Evolutionary conservation across 2,113 vertebrate species (phyloP), one percentile per base, ranked within the genome.

Genomic region (Sceloporus undulatus): DNA sequence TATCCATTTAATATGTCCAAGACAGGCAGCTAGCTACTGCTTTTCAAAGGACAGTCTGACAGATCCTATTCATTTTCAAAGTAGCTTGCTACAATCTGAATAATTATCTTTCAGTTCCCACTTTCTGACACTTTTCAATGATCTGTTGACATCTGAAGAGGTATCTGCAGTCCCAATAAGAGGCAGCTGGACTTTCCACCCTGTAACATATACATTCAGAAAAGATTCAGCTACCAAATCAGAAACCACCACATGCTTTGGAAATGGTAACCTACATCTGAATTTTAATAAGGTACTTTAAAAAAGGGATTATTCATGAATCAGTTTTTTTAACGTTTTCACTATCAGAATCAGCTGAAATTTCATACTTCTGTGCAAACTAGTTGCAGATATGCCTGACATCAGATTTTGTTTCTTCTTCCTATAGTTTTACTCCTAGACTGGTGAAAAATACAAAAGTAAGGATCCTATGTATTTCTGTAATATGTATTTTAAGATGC

Each of bases 61-160:
- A 96, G 96, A 94, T 96, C 93, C 97, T 96, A 97, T 97, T 97
- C 96, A 97, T 95, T 97, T 97, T 96, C 96, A 96, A 96, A 97
- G 96, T 90, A 97, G 96, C 95, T 96, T 96, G 96, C 96, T 93
- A 94, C 59, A 94, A 91, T 95, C 89, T 89, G 96, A 94, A 96
- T 97, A 96, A 97, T 97, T 95, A 96, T 96, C 95, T 96, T 96
- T 95, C 96, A 94, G 96, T 96, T 95, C 96, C 95, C 93, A 94
- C 94, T 91, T 94, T 96, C 96, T 96, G 96, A 96, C 96, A 96
- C 95, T 94, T 95, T 90, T 95, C 96, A 97, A 95, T 95, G 96
- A 96, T 96, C 94, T 96, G 96, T 95, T 96, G 96, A 96, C 96
- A 96, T 97, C 95, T 97, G 96, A 96, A 96, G 96, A 96, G 95